Percentiles rank a stretch among this genome's conserved stretches.
Conservation (phyloP, 2,797 vertebrate genomes). For the Odontamblyopus rebecca region DNA sequence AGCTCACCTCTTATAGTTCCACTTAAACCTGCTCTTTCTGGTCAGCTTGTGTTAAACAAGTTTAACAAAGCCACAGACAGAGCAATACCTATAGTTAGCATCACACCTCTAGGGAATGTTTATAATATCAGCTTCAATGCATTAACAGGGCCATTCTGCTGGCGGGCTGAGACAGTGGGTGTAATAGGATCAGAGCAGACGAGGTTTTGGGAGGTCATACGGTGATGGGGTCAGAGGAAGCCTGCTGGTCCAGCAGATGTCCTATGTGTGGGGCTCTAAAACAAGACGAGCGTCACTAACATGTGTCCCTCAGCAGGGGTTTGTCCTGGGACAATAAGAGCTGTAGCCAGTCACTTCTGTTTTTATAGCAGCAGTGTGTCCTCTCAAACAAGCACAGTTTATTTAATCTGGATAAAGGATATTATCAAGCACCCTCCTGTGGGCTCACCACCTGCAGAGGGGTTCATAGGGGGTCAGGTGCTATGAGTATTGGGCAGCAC, state of each 20-base stretch:
- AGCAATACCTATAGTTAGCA: too few relatives aligned
- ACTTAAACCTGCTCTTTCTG: too few relatives aligned
- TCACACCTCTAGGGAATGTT: too few relatives aligned
- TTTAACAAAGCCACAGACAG: too few relatives aligned
- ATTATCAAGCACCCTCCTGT: too few relatives aligned
- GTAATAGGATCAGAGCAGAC: slow-evolving; percentile 47
- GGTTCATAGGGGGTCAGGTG: too few relatives aligned
- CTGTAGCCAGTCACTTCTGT: neutral
- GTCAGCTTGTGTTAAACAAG: too few relatives aligned
- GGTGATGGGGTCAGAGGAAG: slow-evolving; percentile 30
- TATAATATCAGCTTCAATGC: too few relatives aligned
- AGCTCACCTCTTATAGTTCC: too few relatives aligned
- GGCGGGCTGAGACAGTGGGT: slow-evolving; percentile 48
- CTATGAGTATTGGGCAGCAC: too few relatives aligned
- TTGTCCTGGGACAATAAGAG: neutral
- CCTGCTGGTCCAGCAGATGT: slow-evolving; percentile 48
- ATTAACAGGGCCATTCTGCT: slow-evolving; percentile 34
- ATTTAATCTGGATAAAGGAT: neutral
- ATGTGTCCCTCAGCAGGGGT: slow-evolving; percentile 3
- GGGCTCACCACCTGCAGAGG: too few relatives aligned
- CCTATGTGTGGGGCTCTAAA: slow-evolving; percentile 18
- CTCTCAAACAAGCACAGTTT: neutral
- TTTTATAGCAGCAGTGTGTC: neutral
- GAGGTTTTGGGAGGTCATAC: slow-evolving; percentile 43
- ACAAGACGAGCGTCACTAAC: slow-evolving; percentile 18